Evolutionary conservation across 2,888 invertebrate genomes (phyloP).

Genomic region (Dioctria linearis): DNA sequence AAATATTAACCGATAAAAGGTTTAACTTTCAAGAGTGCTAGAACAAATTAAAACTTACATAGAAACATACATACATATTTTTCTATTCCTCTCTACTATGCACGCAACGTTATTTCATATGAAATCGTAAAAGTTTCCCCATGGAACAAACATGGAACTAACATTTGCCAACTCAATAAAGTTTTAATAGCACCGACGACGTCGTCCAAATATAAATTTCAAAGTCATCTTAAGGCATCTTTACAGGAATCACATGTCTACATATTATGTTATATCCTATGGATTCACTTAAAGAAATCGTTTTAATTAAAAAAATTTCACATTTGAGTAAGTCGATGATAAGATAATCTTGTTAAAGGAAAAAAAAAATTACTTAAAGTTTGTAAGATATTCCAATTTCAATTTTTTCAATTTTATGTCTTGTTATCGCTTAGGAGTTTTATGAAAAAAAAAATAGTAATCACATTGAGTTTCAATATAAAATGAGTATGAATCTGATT

Average conservation of each 20-base stretch:
- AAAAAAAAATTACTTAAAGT: too few relatives aligned
- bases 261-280: neutral
- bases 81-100: too few relatives aligned
- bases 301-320: constrained; percentile 36
- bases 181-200: constrained; percentile 24
- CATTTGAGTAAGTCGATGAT: too few relatives aligned
- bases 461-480: too few relatives aligned
- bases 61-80: neutral
- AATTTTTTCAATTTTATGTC: too few relatives aligned
- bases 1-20: constrained; percentile 38
- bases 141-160: constrained; percentile 12
- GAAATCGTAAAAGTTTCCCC: constrained; percentile 42
- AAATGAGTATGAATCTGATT: too few relatives aligned
- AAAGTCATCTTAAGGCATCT: constrained; percentile 24
- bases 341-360: too few relatives aligned
- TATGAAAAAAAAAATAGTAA: too few relatives aligned
- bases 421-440: too few relatives aligned
- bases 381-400: too few relatives aligned
- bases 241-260: constrained; percentile 23
- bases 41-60: constrained; percentile 32
- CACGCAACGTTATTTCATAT: constrained; percentile 8
- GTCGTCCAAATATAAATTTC: constrained; percentile 41
- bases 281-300: constrained; percentile 32
- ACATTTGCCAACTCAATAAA: constrained; percentile 47
- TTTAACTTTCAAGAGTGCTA: constrained; percentile 19